Conservation (phyloP, 1,140 invertebrate species). For the Scaptomyza graminum region DNA sequence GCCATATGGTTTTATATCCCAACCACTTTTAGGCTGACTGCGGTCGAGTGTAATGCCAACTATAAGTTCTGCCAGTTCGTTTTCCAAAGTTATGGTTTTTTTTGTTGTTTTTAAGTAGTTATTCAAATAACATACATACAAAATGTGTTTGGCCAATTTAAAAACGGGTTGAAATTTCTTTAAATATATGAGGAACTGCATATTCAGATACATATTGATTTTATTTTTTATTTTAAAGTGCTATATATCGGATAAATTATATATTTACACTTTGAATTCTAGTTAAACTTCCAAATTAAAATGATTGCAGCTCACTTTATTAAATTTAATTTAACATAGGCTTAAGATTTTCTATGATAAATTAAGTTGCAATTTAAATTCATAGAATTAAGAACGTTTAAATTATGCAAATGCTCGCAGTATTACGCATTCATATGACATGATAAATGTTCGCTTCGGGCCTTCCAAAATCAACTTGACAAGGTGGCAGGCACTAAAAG, state of each 20-base stretch:
- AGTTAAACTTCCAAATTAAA: neutral
- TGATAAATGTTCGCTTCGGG: conserved; percentile 30
- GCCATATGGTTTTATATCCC: neutral
- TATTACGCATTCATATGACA: conserved; percentile 27
- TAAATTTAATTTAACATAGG: neutral
- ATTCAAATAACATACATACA: neutral
- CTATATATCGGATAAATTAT: no score
- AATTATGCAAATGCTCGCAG: conserved; percentile 58
- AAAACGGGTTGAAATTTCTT: no score
- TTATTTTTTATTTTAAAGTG: no score
- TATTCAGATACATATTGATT: no score
- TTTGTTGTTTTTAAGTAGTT: conserved; percentile 6
- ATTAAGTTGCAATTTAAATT: conserved; percentile 51
- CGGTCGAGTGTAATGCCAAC: conserved; percentile 4
- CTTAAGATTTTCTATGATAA: neutral
- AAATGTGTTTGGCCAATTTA: neutral
- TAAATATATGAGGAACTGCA: no score
- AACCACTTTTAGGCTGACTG: neutral
- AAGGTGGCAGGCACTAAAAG: conserved; percentile 15
- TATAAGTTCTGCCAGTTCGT: neutral
- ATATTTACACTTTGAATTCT: no score
- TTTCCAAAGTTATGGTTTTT: neutral
- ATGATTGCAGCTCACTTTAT: neutral
- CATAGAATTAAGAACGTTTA: conserved; percentile 38
- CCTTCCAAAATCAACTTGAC: conserved; percentile 17